phyloP scores from a whole-genome alignment of 2,888 invertebrate genomes.

The Nephrotoma appendiculata region DNA sequence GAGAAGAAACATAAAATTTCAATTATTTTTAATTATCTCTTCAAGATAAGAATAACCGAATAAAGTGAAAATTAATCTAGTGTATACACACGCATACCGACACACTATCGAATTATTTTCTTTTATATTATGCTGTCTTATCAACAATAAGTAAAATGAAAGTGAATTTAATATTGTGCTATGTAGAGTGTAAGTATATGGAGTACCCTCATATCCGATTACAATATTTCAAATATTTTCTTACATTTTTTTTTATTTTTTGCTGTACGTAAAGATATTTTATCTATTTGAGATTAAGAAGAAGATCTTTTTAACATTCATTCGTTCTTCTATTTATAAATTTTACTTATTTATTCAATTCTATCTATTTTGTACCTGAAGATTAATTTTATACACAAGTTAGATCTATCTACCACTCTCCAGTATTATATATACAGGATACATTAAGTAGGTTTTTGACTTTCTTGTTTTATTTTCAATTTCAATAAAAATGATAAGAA shows the following conservation, averaged over 20 bases:
- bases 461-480: background rate
- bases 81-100: background rate
- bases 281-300: background rate
- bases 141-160: background rate
- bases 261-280: background rate
- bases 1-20: background rate
- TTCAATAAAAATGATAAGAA: background rate
- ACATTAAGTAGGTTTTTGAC: background rate
- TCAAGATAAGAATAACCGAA: background rate
- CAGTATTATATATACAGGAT: background rate
- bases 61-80: background rate
- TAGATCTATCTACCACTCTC: background rate
- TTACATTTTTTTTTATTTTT: background rate
- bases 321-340: background rate
- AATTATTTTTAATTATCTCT: background rate
- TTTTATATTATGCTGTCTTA: background rate
- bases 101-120: background rate
- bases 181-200: background rate
- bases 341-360: background rate
- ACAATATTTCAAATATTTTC: background rate
- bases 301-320: background rate
- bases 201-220: background rate
- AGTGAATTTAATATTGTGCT: background rate
- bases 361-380: background rate
- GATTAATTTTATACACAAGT: background rate